Evolutionary conservation across 2,797 vertebrate species (phyloP).

Genomic region (Mus spretus): DNA sequence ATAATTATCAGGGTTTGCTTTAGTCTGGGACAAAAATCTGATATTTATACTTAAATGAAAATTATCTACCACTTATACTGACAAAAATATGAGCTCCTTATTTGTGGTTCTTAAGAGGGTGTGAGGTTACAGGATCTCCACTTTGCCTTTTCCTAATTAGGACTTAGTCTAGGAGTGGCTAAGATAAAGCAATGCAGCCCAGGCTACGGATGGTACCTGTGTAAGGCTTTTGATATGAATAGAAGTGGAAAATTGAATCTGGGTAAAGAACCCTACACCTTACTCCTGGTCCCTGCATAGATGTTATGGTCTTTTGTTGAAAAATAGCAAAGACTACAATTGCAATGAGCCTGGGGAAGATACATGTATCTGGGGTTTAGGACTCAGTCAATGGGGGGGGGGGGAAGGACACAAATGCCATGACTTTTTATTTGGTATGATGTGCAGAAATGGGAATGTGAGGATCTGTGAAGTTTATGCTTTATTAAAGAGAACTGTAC

Average conservation of each 20-base stretch:
- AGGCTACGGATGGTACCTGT: background rate
- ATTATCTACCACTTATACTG: constrained; percentile 75
- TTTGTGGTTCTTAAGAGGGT: constrained; percentile 66
- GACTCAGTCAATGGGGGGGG: background rate
- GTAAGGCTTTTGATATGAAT: background rate
- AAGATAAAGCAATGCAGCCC: too few species aligned
- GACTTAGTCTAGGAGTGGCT: background rate
- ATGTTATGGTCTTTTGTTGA: constrained; percentile 11
- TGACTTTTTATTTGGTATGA: background rate
- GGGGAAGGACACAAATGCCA: background rate
- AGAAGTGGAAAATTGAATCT: background rate
- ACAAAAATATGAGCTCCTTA: constrained; percentile 73
- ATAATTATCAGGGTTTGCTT: constrained; percentile 61
- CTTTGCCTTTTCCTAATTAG: constrained; percentile 57
- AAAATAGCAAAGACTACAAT: background rate
- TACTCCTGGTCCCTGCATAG: too few species aligned
- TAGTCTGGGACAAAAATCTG: constrained; percentile 76
- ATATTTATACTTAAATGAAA: constrained; percentile 81
- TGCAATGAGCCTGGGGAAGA: background rate
- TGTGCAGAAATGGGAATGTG: background rate
- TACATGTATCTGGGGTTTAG: background rate
- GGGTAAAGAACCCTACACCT: background rate
- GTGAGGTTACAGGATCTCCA: background rate
- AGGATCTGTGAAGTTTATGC: background rate
- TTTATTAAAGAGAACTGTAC: background rate